These are phyloP conservation scores for Amblyraja radiata DNA, from an alignment of 2,797 vertebrate species.

Conservation along the genomic window DNA sequence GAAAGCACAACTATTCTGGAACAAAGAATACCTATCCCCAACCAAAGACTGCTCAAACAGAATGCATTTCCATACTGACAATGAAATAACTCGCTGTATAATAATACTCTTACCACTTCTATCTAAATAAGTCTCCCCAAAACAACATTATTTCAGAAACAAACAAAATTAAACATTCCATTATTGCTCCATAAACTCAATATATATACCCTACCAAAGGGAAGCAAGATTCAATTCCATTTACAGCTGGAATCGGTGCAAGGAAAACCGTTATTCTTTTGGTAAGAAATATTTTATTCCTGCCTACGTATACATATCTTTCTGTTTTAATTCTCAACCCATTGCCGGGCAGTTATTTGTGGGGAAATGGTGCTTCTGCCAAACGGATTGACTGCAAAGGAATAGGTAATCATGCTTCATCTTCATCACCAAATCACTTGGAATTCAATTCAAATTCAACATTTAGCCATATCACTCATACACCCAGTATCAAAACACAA, in stretches of 20 bases:
- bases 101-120: background rate
- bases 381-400: background rate
- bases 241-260: background rate
- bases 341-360: too few relatives aligned
- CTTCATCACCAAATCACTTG: background rate
- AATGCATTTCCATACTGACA: background rate
- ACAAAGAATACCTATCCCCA: background rate
- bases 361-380: background rate
- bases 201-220: background rate
- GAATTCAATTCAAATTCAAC: background rate
- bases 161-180: background rate
- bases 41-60: background rate
- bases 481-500: background rate
- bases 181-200: background rate
- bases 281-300: background rate
- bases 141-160: background rate
- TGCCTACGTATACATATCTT: background rate
- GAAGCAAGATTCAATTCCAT: background rate
- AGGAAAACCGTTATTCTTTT: background rate
- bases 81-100: background rate
- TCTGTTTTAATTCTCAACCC: background rate
- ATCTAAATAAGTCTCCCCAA: background rate
- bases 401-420: background rate
- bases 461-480: background rate
- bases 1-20: slow-evolving; percentile 16